phyloP scores from a whole-genome alignment of 2,888 invertebrate species.

The Platycnemis pennipes region DNA sequence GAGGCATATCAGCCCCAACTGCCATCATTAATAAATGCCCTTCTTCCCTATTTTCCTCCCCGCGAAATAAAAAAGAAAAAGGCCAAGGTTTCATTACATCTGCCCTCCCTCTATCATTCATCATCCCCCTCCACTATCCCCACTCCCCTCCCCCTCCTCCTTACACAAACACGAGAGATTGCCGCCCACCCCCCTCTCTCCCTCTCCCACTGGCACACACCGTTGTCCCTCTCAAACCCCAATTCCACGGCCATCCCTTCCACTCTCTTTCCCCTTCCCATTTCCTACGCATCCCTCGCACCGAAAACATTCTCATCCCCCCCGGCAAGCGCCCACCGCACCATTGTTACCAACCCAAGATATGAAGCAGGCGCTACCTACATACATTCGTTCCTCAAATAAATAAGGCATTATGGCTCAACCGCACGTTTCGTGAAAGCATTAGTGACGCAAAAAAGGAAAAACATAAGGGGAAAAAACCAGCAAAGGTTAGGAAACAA shows the following conservation, averaged over 20 bases:
- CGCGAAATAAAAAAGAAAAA: slow-evolving; percentile 41
- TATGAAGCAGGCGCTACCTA: background rate
- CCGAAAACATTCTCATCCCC: background rate
- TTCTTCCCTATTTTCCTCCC: slow-evolving; percentile 44
- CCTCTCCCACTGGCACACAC: background rate
- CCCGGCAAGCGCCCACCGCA: background rate
- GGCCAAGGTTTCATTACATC: slow-evolving; percentile 61
- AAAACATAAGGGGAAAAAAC: too few species aligned
- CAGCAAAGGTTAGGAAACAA: too few species aligned
- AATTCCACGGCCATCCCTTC: background rate
- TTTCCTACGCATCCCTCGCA: background rate
- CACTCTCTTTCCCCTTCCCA: background rate
- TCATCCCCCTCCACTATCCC: background rate
- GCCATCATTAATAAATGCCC: slow-evolving; percentile 59
- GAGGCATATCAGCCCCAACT: slow-evolving; percentile 21
- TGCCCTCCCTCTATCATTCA: slow-evolving; percentile 57
- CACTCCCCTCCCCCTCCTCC: background rate
- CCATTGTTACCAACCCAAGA: background rate
- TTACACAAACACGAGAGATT: slow-evolving; percentile 51
- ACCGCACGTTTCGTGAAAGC: too few species aligned
- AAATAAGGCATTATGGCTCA: too few species aligned
- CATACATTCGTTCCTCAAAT: too few species aligned
- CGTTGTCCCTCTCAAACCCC: background rate
- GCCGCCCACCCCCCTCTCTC: background rate
- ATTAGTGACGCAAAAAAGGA: too few species aligned